Percentiles rank a stretch among this genome's conserved stretches.
phyloP scores from a whole-genome alignment of 2,113 vertebrate species.

The Cynocephalus volans region DNA sequence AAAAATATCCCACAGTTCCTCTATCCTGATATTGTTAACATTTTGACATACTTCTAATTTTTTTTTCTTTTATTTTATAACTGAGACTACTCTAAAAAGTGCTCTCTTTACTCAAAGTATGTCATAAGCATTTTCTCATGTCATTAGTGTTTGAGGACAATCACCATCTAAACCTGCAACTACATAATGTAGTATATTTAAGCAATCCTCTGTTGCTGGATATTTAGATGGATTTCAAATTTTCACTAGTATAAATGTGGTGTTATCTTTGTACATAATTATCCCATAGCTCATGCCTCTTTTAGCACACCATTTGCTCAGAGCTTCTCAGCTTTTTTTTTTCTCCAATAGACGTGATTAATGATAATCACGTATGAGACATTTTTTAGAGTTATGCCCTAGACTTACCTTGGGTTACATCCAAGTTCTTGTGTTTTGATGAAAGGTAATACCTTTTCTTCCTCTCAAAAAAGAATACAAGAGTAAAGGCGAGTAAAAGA shows the following conservation, averaged over 20 bases:
- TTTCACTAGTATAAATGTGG: neutral
- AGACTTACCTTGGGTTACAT: neutral
- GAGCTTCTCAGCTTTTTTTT: neutral
- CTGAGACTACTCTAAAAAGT: neutral
- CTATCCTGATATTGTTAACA: neutral
- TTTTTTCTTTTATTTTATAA: conserved; percentile 34
- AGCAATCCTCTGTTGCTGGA: neutral
- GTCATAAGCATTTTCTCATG: neutral
- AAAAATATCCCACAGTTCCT: neutral
- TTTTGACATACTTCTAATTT: conserved; percentile 13
- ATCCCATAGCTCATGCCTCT: neutral
- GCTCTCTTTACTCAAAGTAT: neutral
- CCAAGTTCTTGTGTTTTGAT: conserved; percentile 18
- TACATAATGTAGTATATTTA: neutral
- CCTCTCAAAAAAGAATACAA: neutral
- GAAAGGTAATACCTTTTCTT: conserved; percentile 27
- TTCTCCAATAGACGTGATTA: neutral
- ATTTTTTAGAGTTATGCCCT: neutral
- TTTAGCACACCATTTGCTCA: neutral
- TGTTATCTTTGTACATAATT: neutral
- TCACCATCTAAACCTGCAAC: neutral
- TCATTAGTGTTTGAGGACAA: conserved; percentile 1
- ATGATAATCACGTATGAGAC: neutral
- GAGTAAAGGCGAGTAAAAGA: neutral
- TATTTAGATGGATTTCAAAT: conserved; percentile 1